A percentile compares a stretch with the other conserved stretches of the same genome.
phyloP scores from a whole-genome alignment of 2,888 invertebrate species.

The Napeogenes inachia region DNA sequence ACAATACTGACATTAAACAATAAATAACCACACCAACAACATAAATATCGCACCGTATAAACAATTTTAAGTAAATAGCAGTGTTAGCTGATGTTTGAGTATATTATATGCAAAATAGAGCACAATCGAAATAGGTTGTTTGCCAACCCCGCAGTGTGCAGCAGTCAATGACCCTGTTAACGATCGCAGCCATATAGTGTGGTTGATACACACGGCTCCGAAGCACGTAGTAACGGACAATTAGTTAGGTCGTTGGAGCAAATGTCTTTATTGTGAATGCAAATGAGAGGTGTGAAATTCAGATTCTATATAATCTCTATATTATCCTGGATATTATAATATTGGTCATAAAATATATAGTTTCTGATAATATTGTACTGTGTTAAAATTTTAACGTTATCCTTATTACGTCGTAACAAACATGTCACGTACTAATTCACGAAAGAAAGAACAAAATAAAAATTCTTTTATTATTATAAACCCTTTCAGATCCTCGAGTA shows the following conservation, averaged over 20 bases:
- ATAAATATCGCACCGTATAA: neutral
- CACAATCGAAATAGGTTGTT: constrained; percentile 46
- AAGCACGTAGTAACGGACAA: neutral
- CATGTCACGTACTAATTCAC: neutral
- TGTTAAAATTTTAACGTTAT: no score
- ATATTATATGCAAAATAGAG: constrained; percentile 38
- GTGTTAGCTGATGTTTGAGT: constrained; percentile 18
- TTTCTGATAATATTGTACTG: no score
- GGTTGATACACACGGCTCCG: constrained; percentile 24
- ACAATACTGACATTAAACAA: no score
- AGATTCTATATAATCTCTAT: no score
- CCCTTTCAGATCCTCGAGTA: neutral
- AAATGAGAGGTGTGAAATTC: no score
- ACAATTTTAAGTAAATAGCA: neutral
- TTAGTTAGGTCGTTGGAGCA: neutral
- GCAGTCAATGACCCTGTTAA: constrained; percentile 53
- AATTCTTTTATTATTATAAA: neutral
- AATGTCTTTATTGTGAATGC: constrained; percentile 4
- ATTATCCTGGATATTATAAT: no score
- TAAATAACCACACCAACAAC: no score
- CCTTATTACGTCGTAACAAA: neutral
- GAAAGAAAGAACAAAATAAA: neutral
- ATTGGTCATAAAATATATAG: no score
- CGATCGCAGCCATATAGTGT: constrained; percentile 43
- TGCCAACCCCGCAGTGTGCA: constrained; percentile 38